phyloP scores from a whole-genome alignment of 1,140 invertebrate genomes.

The Meloidogyne floridensis region DNA sequence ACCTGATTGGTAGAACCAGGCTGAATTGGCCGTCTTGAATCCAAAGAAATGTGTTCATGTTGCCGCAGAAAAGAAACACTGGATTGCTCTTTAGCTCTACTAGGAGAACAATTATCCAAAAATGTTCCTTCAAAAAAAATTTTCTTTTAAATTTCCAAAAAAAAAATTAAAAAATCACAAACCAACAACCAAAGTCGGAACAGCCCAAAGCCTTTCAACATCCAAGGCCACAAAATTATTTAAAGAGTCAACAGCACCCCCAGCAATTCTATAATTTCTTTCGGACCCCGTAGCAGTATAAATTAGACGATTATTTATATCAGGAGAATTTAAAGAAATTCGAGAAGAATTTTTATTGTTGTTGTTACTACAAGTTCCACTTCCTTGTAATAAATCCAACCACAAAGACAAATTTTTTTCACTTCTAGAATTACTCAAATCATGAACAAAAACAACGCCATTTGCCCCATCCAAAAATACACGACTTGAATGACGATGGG shows the following conservation, averaged over 20 bases:
- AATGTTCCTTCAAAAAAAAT: conserved; percentile 32
- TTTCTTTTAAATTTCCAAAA: conserved; percentile 4
- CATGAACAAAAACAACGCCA: conserved; percentile 53
- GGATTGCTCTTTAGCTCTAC: conserved; percentile 17
- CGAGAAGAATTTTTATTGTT: not conserved
- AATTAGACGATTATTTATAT: not conserved
- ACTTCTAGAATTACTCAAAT: conserved; percentile 44
- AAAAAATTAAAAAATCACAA: conserved; percentile 14
- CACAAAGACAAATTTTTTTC: conserved; percentile 49
- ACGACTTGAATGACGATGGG: conserved; percentile 37
- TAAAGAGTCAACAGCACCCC: conserved; percentile 8
- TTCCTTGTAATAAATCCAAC: conserved; percentile 34
- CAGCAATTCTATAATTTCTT: conserved; percentile 7
- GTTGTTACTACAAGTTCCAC: not conserved
- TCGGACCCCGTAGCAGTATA: not conserved
- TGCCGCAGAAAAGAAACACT: conserved; percentile 18
- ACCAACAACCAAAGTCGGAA: conserved; percentile 48
- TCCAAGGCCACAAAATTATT: conserved; percentile 24
- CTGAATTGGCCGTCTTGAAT: conserved; percentile 43
- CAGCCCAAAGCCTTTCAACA: conserved; percentile 30
- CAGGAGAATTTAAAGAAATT: not conserved
- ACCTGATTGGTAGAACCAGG: conserved; percentile 45
- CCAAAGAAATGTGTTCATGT: conserved; percentile 38
- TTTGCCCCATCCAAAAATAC: conserved; percentile 49
- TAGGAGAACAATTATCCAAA: conserved; percentile 28